Base-by-base conservation (phyloP, 1,140 invertebrate species). In the Aleiodes sp. region DNA sequence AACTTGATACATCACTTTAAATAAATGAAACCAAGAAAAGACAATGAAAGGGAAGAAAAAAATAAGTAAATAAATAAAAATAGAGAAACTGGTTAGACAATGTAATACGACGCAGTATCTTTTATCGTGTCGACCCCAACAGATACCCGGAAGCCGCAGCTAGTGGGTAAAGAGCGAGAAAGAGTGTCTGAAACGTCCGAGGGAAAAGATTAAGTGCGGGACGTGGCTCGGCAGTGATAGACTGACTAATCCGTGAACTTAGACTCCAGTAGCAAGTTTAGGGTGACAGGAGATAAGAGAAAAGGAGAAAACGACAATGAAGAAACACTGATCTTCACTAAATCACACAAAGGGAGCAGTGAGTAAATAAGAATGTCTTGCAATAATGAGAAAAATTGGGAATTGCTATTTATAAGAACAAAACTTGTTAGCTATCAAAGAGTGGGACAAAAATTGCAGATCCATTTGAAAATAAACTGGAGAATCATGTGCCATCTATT, bases 161-260 rank as follows among this genome's bases (percentile, higher is more conserved):
- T 24, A 24, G 63, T 24, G 37, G 29, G 35, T 61, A 46, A 60
- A 19, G 52, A 10, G 7, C 52, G 41, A 46, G 21, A 28, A 39
- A 35, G 31, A 52, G 46, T 35, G 24, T 39, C 56, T 56, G 14
- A 59, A 28, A 59, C 26, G 56, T 59, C 46, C 56, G 14, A 75
- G 61, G 72, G 70, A 60, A 78, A 81, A 82, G 82, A 84, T 84
- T 85, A 84, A 75, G 65, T 75, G 71, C 70, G 69, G 68, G 73
- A 82, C 74, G 75, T 76, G 78, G 80, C 77, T 79, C 77, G 71
- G 70, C 72, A 76, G 75, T 76, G 82, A 84, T 83, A 82, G 77
- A 84, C 81, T 76, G 76, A 81, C 78, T 84, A 84, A 85, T 84
- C 84, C 80, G 33, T 60, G 68, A 78, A 76, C 77, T 83, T 81